Base-by-base conservation (phyloP, 1,140 invertebrate species). In the Zaprionus africanus region DNA sequence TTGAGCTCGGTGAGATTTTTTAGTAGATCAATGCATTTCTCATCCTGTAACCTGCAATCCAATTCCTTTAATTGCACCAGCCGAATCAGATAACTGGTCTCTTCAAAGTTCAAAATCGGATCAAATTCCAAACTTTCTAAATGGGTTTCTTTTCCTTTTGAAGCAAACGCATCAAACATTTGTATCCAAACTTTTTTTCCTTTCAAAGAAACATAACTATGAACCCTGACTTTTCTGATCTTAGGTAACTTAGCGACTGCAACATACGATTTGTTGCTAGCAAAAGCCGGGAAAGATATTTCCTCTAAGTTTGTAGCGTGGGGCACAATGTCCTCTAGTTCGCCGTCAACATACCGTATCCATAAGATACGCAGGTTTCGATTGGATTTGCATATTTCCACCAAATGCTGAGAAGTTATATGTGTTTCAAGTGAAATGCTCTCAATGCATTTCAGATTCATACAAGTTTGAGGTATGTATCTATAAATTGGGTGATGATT, bases 1-100 rank as follows among this genome's bases (percentile, higher is more conserved):
- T 66, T 63, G 2, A 73, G 46, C 26, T 67, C 62, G 2, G 56
- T 53, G 4, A 73, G 31, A 11, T 66, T 46, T 12, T 63, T 54
- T 26, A 73, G 41, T 1, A 60, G 46, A 54, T 66, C 63, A 34
- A 73, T 73, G 63, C 70, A 66, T 11, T 26, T 31, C 5, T 43
- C 56, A 36, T 73, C 70, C 11, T 73, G 46, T 15, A 73, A 66
- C 0, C 17, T 6, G 24, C 56, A 66, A 15, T 24, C 34, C 26
- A 73, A 31, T 19, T 60, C 63, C 22, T 34, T 59, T 6, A 73
- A 11, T 0, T 4, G 53, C 12, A 28, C 28, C 12, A 67, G 22
- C 26, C 53, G 6, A n/a, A 51, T 34, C n/a, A 72, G 17, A 13
- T 66, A 53, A 15, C n/a, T 53, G 4, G 69, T 59, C 43, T 66